phyloP scores from a whole-genome alignment of 2,797 vertebrate genomes.

The Crocodylus rhombifer region DNA sequence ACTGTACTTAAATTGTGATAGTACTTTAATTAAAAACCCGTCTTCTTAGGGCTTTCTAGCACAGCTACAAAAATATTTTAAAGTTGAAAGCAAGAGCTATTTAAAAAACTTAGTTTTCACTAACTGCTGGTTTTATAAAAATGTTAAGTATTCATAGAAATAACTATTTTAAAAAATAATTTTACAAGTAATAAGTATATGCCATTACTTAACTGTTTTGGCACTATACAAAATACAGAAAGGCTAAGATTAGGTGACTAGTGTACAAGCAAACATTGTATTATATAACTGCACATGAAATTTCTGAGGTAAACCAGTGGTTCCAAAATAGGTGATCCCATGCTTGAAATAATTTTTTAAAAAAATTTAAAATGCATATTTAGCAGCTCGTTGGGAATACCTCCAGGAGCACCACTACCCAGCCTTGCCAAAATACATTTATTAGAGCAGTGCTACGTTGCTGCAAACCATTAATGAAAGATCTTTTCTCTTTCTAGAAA shows the following conservation, averaged over 20 bases:
- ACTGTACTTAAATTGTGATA: neutral
- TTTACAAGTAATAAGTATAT: neutral
- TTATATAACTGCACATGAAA: rapidly evolving
- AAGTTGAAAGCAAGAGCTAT: neutral
- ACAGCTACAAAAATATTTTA: neutral
- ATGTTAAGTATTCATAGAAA: neutral
- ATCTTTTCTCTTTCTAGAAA: rapidly evolving
- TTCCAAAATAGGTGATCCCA: neutral
- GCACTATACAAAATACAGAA: neutral
- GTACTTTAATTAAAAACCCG: neutral
- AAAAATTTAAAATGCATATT: neutral
- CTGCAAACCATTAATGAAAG: neutral
- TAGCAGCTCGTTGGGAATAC: neutral
- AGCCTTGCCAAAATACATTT: rapidly evolving
- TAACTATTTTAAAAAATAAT: neutral
- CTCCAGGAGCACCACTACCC: neutral
- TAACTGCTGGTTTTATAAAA: neutral
- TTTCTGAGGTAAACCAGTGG: neutral
- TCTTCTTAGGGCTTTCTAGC: neutral
- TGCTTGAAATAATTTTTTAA: neutral
- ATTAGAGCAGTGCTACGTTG: rapidly evolving
- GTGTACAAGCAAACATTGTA: rapidly evolving
- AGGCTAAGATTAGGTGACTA: neutral
- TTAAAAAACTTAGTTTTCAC: neutral
- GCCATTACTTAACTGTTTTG: neutral